Base-by-base conservation (phyloP, 2,888 invertebrate genomes). In the Lasiommata megera region DNA sequence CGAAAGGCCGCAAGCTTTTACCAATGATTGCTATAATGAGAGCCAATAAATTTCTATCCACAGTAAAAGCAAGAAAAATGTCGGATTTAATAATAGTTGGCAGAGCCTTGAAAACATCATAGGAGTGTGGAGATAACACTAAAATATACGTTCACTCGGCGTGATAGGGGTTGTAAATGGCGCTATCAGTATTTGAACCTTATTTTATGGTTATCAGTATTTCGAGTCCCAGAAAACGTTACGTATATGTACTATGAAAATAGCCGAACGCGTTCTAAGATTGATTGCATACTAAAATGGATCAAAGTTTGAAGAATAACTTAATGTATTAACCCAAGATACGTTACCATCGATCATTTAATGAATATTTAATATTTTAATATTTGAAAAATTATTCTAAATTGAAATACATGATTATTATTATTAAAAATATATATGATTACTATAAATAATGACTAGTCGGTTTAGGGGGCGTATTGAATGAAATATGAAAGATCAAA, bases 51-150 rank as follows among this genome's bases (percentile, higher is more conserved):
- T 52, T 60, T 54, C 38, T 34, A 48, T 52, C 47, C 51, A 51
- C 52, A 56, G 46, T 56, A 38, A 54, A 40, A 47, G 54, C 46
- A 37, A 59, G 64, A 65, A 63, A 57, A 64, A 36, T 60, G 43
- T 28, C 34, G 53, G 38, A 56, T 54, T 54, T 51, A 51, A 44
- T 51, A 56, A 51, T 44, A 36, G 43, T 43, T 44, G 40, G 14
- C 41, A 29, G 28, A 29, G 29, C 37, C 51, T 56, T 9, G 56
- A 52, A 43, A 18, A 51, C 40, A 51, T 41, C 40, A 52, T 47
- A 51, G 17, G 12, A 41, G 11, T 46, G 36, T 51, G 41, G 47
- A 46, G 47, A 58, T 55, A 61, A 36, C 47, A 52, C 51, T 48
- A 55, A 61, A 55, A 55, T 61, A 55, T 48, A 41, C 11, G 54